These are phyloP conservation scores for Sylvicola fuscatus DNA, from an alignment of 2,888 invertebrate species.

Conservation along the genomic window DNA sequence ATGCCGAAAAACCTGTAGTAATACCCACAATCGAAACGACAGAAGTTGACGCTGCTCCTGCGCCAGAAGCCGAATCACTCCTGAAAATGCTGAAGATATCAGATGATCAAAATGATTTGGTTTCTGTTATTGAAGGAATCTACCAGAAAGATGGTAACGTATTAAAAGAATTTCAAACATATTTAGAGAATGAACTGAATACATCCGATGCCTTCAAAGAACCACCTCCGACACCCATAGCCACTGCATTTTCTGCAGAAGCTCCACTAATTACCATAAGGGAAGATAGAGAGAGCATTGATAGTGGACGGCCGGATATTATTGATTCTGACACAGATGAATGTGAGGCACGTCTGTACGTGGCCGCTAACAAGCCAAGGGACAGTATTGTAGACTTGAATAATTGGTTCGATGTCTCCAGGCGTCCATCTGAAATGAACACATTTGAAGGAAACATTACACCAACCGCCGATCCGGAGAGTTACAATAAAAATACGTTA, in stretches of 20 bases:
- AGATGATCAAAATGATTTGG: no score
- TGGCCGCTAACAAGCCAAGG: conserved; percentile 5
- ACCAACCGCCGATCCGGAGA: background rate
- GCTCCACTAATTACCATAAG: no score
- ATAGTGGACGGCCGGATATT: no score
- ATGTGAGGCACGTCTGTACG: background rate
- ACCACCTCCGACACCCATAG: background rate
- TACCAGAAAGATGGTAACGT: conserved; percentile 5
- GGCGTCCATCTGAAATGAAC: background rate
- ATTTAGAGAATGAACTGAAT: conserved; percentile 3
- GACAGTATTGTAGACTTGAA: conserved; percentile 10
- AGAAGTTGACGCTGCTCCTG: no score
- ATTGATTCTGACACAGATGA: background rate
- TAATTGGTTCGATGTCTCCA: conserved; percentile 7
- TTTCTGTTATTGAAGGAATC: conserved; percentile 4
- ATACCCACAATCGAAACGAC: no score
- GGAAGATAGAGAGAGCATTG: no score
- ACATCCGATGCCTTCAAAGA: background rate
- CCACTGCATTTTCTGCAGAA: background rate
- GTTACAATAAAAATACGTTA: conserved; percentile 4
- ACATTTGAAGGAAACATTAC: background rate
- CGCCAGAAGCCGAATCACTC: background rate
- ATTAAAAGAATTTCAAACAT: conserved; percentile 6
- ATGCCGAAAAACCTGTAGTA: background rate
- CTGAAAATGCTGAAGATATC: background rate